Conservation (phyloP, 2,888 invertebrate species). For the Rhogogaster chlorosoma region DNA sequence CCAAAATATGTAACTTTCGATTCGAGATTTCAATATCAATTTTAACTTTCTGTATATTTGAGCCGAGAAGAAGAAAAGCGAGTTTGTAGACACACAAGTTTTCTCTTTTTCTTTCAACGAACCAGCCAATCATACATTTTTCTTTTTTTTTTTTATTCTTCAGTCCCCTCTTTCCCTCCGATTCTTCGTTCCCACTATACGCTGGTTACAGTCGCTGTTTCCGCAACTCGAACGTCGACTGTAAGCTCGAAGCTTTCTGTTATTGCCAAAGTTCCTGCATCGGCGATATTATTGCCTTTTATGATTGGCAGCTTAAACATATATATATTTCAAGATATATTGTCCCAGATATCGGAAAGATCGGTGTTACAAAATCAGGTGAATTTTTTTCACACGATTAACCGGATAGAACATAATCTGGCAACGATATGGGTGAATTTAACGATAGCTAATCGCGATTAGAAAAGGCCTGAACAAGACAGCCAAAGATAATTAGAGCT, state of each 20-base stretch:
- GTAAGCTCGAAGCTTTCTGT: conserved; percentile 17
- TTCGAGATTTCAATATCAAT: neutral
- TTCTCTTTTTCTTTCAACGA: neutral
- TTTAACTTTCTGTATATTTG: neutral
- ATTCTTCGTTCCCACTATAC: neutral
- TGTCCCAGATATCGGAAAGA: neutral
- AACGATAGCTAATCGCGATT: conserved; percentile 3
- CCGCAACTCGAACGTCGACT: neutral
- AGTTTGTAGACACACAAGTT: neutral
- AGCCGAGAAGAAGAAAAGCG: neutral
- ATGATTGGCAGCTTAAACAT: conserved; percentile 4
- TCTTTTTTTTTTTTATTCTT: neutral
- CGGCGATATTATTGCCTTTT: conserved; percentile 9
- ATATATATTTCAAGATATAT: neutral
- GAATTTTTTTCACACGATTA: neutral
- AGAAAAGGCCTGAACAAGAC: neutral
- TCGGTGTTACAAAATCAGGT: neutral
- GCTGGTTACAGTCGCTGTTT: neutral
- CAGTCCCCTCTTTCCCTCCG: neutral
- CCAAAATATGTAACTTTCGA: neutral
- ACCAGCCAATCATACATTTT: neutral
- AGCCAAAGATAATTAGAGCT: neutral
- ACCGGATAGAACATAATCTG: neutral
- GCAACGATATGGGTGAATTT: neutral
- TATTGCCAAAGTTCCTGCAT: conserved; percentile 28